These are phyloP conservation scores for Malaclemys terrapin DNA, from an alignment of 2,113 vertebrate genomes.

Conservation along the genomic window DNA sequence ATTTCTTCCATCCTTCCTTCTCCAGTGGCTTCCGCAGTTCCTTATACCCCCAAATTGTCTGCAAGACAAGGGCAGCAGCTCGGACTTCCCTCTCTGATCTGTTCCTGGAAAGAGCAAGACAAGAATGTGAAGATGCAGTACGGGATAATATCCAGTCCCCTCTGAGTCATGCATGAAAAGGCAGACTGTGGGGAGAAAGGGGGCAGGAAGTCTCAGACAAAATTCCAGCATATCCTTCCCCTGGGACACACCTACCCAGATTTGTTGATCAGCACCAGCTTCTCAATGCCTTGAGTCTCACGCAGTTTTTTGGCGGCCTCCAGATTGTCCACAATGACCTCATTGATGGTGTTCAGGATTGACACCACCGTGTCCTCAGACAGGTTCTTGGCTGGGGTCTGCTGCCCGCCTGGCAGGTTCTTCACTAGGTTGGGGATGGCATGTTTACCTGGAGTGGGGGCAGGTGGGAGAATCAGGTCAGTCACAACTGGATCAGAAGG, in stretches of 20 bases:
- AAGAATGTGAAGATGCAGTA: background rate
- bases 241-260: constrained; percentile 81
- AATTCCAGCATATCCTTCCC: fast-evolving
- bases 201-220: background rate
- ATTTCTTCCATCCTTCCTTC: constrained; percentile 98
- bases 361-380: constrained; percentile 93
- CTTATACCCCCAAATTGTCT: constrained; percentile 95
- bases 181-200: background rate
- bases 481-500: background rate
- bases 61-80: constrained; percentile 90
- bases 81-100: constrained; percentile 96
- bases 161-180: background rate
- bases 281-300: constrained; percentile 93
- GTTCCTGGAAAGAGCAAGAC: constrained; percentile 78
- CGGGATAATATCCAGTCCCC: background rate
- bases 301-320: constrained; percentile 93
- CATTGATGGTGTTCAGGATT: constrained; percentile 91
- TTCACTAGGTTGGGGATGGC: constrained; percentile 91
- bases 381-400: constrained; percentile 84
- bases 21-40: constrained; percentile 93
- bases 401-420: constrained; percentile 91
- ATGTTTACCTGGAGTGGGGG: constrained; percentile 85
- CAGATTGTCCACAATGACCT: constrained; percentile 91
- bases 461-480: background rate
- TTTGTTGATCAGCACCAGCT: constrained; percentile 95